Evolutionary conservation across 2,797 vertebrate genomes (phyloP), one percentile per base, ranked within the genome.

Genomic region (Chelon labrosus): DNA sequence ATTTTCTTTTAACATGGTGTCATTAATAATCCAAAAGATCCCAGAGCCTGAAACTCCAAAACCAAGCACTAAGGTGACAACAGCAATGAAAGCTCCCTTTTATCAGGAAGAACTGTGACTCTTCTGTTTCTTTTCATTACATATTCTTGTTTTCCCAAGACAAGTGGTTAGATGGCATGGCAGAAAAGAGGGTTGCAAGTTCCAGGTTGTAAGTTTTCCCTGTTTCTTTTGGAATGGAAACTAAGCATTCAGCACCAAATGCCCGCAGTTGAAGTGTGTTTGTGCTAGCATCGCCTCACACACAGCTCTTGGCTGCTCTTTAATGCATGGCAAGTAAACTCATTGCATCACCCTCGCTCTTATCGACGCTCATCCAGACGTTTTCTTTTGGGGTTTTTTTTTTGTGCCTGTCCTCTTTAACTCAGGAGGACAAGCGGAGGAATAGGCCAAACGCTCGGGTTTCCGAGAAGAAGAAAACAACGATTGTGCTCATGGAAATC

Each of bases 401-500:
- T 31, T 31, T 7, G 4, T 61, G 71, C 65, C 64, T 81, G 63
- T 31, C 50, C 25, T 75, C 17, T 76, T 75, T 62, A 54, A 70
- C 56, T 51, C 16, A 47, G 17, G 50, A 56, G 14, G 55, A 62
- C 7, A 11, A 19, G 38, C n/a, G 38, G 20, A 51, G 55, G 59
- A 66, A 46, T 49, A 70, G 16, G 17, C 46, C 31, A 31, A 31
- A 58, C 39, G 14, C 41, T 64, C 8, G 41, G 60, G 68, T 72
- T 78, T 78, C 47, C 46, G 49, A 61, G 42, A 51, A 49, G 37
- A 60, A 65, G 47, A 84, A 78, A 79, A 86, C 73, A 77, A 49
- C 3, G 50, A 47, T 70, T 70, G 51, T 79, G 60, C 84, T 86
- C 64, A n/a, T 73, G 83, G 78, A 78, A 82, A 83, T 75, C 56